Percentiles rank a stretch among this genome's conserved stretches.
Evolutionary conservation across 1,140 invertebrate genomes (phyloP).

Genomic region (Achroia grisella): DNA sequence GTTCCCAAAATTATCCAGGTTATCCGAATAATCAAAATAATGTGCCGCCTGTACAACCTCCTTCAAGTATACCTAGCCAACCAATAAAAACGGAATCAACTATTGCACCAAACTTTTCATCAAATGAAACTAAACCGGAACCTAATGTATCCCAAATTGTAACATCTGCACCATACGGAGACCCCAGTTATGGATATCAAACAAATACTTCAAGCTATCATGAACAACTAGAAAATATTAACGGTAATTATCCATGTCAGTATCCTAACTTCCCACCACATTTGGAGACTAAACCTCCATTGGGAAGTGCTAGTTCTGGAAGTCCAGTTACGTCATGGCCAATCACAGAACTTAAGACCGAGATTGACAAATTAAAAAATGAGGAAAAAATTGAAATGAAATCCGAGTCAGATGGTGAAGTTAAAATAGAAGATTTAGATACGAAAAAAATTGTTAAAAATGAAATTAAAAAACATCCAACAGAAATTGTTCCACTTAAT

Average conservation of each 20-base stretch:
- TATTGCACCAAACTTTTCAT: slow-evolving; percentile 13
- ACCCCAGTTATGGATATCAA: slow-evolving; percentile 40
- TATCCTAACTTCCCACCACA: slow-evolving; percentile 37
- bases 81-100: slow-evolving; percentile 30
- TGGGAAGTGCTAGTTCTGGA: slow-evolving; percentile 45
- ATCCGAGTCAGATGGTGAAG: slow-evolving; percentile 69
- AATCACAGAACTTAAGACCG: slow-evolving; percentile 56
- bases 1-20: slow-evolving; percentile 44
- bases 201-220: slow-evolving; percentile 31
- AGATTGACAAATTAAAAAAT: slow-evolving; percentile 56
- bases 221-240: slow-evolving; percentile 22
- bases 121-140: slow-evolving; percentile 22
- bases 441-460: slow-evolving; percentile 76
- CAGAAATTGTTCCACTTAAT: slow-evolving; percentile 4
- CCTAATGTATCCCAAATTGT: slow-evolving; percentile 17
- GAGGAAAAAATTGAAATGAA: slow-evolving; percentile 68
- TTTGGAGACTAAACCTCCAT: slow-evolving; percentile 52
- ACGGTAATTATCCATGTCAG: slow-evolving; percentile 28
- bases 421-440: slow-evolving; percentile 76
- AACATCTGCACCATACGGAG: slow-evolving; percentile 21
- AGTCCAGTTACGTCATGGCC: slow-evolving; percentile 61
- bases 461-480: slow-evolving; percentile 47
- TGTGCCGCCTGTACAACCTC: slow-evolving; percentile 19
- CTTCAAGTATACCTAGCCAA: slow-evolving; percentile 13
- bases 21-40: slow-evolving; percentile 33